Conservation (phyloP, 1,140 invertebrate species). For the Temnothorax nylanderi region DNA sequence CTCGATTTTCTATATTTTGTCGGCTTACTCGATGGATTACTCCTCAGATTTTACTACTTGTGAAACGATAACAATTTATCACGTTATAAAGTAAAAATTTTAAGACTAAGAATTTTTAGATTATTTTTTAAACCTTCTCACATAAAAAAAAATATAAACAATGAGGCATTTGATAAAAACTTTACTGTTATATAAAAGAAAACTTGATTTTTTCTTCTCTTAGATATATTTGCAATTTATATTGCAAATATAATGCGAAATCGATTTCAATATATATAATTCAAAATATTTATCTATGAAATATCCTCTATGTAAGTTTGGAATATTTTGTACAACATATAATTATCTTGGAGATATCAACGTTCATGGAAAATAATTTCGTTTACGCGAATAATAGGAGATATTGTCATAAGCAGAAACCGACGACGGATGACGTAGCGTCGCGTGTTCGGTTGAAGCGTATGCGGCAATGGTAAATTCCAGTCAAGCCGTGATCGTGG, state of each 20-base stretch:
- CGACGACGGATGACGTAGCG: constrained; percentile 8
- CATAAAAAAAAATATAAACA: background rate
- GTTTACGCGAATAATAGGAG: constrained; percentile 13
- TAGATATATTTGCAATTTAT: background rate
- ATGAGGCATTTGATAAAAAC: background rate
- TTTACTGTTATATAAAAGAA: background rate
- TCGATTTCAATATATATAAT: background rate
- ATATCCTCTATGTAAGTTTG: background rate
- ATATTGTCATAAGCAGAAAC: constrained; percentile 38
- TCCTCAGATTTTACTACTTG: constrained; percentile 5
- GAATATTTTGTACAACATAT: background rate
- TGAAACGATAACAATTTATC: background rate
- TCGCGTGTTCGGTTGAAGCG: constrained; percentile 2
- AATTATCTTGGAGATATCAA: constrained; percentile 16
- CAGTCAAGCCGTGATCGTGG: constrained; percentile 14
- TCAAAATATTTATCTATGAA: background rate
- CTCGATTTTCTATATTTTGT: constrained; percentile 35
- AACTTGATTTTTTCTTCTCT: background rate
- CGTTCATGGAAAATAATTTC: constrained; percentile 25
- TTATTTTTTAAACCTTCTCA: background rate
- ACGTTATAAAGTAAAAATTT: background rate
- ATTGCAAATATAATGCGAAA: background rate
- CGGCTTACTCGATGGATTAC: constrained; percentile 6
- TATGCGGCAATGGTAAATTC: constrained; percentile 10
- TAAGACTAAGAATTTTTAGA: background rate